Evolutionary conservation across 1,140 invertebrate genomes (phyloP).

Genomic region (Cotesia glomerata): DNA sequence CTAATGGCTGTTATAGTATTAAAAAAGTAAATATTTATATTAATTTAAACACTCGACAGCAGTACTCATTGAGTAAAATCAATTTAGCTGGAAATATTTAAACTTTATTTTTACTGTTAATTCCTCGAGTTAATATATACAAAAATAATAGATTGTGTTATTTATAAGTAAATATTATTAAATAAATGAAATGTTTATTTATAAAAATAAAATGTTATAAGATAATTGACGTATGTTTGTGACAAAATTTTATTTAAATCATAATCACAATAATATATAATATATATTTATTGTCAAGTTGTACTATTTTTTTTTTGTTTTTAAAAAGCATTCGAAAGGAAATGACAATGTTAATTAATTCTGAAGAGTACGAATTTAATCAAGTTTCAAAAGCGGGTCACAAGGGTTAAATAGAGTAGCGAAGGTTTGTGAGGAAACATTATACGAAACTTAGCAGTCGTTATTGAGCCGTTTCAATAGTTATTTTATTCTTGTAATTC

Average conservation of each 20-base stretch:
- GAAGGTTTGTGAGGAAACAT: constrained; percentile 19
- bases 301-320: background rate
- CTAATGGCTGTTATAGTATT: too few relatives aligned
- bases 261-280: background rate
- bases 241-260: background rate
- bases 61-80: too few relatives aligned
- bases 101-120: too few relatives aligned
- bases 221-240: too few relatives aligned
- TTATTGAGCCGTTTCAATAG: constrained; percentile 15
- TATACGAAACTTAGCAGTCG: constrained; percentile 32
- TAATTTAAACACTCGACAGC: too few relatives aligned
- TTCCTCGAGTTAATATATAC: too few relatives aligned
- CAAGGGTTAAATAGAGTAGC: constrained; percentile 41
- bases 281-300: background rate
- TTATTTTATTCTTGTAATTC: background rate
- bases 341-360: constrained; percentile 50
- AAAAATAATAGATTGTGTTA: too few relatives aligned
- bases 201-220: too few relatives aligned
- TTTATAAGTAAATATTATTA: too few relatives aligned
- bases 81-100: too few relatives aligned
- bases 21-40: too few relatives aligned
- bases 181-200: too few relatives aligned
- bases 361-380: constrained; percentile 38
- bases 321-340: constrained; percentile 38
- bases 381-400: constrained; percentile 42